These are phyloP conservation scores for Malurus melanocephalus DNA, from an alignment of 2,113 vertebrate species.

Conservation along the genomic window DNA sequence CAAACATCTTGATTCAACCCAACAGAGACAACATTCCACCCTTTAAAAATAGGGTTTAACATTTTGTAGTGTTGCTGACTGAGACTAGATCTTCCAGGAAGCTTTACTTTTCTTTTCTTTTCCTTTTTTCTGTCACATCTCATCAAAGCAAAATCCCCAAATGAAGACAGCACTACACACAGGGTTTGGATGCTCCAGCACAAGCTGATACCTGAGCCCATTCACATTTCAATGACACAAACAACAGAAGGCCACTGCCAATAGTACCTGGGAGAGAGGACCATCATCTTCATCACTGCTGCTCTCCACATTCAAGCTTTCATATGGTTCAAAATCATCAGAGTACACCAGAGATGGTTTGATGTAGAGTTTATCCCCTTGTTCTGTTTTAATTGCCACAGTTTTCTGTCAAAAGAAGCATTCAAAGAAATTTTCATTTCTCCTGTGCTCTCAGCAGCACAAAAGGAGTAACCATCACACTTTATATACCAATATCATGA, in stretches of 20 bases:
- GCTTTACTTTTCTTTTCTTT: neutral
- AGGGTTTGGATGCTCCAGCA: neutral
- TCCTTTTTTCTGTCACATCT: neutral
- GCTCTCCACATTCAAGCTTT: constrained; percentile 75
- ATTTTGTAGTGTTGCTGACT: neutral
- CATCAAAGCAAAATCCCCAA: neutral
- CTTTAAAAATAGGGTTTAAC: neutral
- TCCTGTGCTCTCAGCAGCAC: neutral
- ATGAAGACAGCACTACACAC: neutral
- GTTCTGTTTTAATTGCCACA: constrained; percentile 85
- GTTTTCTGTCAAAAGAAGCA: constrained; percentile 73
- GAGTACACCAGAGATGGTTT: constrained; percentile 76
- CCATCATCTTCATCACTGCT: neutral
- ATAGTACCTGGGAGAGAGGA: constrained; percentile 62
- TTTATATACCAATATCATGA: neutral
- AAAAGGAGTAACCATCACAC: neutral
- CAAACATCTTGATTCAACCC: neutral
- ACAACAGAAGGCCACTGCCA: neutral
- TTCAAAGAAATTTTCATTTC: neutral
- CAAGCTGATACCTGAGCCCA: accelerated
- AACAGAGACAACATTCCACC: neutral
- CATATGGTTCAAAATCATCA: constrained; percentile 82
- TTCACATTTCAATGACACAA: neutral
- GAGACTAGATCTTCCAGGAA: neutral
- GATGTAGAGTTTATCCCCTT: constrained; percentile 74